These are phyloP conservation scores for Gnathonemus echidnorhynchus DNA, from an alignment of 2,113 vertebrate genomes.

Conservation along the genomic window DNA sequence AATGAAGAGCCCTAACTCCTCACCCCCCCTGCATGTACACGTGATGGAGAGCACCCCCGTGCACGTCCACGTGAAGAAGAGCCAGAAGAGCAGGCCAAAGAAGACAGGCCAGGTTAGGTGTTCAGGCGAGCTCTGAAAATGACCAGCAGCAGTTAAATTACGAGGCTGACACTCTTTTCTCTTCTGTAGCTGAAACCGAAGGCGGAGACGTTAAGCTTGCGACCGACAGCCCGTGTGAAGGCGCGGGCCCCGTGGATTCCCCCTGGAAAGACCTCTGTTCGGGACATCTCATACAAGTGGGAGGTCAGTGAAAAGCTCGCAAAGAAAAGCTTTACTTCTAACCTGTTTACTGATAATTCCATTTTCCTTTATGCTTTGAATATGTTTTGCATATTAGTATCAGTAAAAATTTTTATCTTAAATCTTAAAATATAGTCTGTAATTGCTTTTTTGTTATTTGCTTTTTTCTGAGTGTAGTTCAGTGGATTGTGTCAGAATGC, in stretches of 20 bases:
- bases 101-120: conserved; percentile 50
- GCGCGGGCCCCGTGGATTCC: conserved; percentile 80
- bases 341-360: not conserved
- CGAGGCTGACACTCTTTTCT: not conserved
- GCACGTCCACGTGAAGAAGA: conserved; percentile 86
- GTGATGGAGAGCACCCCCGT: conserved; percentile 84
- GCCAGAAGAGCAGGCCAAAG: conserved; percentile 62
- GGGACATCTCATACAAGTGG: conserved; percentile 60
- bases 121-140: not conserved
- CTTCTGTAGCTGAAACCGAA: conserved; percentile 42
- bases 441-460: not conserved
- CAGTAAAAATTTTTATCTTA: not conserved
- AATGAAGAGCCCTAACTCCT: conserved; percentile 80
- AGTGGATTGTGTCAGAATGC: not conserved
- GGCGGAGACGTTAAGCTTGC: conserved; percentile 50
- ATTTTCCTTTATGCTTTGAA: not conserved
- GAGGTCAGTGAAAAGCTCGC: conserved; percentile 55
- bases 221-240: conserved; percentile 58
- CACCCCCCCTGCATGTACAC: conserved; percentile 84
- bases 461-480: not conserved
- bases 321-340: not conserved
- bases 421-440: not conserved
- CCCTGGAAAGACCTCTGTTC: conserved; percentile 69
- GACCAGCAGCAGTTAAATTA: conserved; percentile 3
- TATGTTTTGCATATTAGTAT: not conserved